A percentile compares a stretch with the other conserved stretches of the same genome.
These are phyloP conservation scores for Hippocampus kuda DNA, from an alignment of 2,797 vertebrate species.

Conservation along the genomic window DNA sequence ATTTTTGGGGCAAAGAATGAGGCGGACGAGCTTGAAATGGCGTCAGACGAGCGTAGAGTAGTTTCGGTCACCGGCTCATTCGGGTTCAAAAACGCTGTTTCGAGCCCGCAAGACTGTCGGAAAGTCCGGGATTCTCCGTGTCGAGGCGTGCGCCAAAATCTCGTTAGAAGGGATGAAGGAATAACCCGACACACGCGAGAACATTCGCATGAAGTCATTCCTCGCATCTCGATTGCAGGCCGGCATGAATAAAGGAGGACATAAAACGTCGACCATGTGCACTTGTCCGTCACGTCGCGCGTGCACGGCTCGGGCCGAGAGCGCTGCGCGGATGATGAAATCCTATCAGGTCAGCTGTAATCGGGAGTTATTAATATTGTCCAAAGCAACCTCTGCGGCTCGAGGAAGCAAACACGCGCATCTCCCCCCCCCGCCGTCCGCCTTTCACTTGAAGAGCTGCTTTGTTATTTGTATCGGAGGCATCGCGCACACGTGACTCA, in stretches of 20 bases:
- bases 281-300: conserved; percentile 43
- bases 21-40: conserved; percentile 52
- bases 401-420: conserved; percentile 23
- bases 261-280: conserved; percentile 47
- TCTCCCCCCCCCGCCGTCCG: conserved; percentile 15
- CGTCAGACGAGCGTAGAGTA: conserved; percentile 33
- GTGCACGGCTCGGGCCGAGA: conserved; percentile 1
- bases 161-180: conserved; percentile 5
- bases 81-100: conserved; percentile 3
- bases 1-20: conserved; percentile 64
- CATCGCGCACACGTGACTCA: neutral
- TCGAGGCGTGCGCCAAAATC: conserved; percentile 1
- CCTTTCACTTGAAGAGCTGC: neutral
- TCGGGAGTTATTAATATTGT: conserved; percentile 66
- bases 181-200: neutral
- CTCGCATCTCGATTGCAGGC: conserved; percentile 10
- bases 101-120: neutral
- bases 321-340: conserved; percentile 60
- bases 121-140: neutral
- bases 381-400: conserved; percentile 38
- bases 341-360: conserved; percentile 63
- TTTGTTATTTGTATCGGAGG: neutral
- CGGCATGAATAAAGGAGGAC: conserved; percentile 31
- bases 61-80: conserved; percentile 1
- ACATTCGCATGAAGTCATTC: neutral